These are phyloP conservation scores for Prionailurus viverrinus DNA, from an alignment of 2,113 vertebrate species.

Conservation along the genomic window DNA sequence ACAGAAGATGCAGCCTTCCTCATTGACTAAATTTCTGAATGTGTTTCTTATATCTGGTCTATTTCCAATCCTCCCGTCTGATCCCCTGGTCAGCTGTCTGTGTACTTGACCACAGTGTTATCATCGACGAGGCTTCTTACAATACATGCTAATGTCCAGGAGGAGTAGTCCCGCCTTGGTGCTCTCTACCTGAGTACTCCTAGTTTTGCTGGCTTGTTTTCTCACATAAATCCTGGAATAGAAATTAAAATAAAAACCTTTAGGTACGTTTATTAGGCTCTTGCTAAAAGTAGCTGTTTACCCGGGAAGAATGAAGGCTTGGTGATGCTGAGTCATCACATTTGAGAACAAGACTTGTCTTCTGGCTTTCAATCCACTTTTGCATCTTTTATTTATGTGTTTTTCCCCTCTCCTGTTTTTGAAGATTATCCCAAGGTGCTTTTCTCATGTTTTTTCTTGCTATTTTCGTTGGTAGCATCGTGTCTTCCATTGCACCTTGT, in stretches of 20 bases:
- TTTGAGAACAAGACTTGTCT: not conserved
- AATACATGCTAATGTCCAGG: no score
- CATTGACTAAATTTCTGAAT: no score
- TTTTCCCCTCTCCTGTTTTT: accelerated
- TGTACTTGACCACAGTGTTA: accelerated
- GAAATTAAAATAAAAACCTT: not conserved
- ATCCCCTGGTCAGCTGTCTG: not conserved
- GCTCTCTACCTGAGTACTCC: not conserved
- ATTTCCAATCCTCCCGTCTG: not conserved
- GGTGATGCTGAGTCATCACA: no score
- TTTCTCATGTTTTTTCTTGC: no score
- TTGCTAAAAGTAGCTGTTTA: not conserved
- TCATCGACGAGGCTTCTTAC: not conserved
- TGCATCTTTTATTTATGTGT: not conserved
- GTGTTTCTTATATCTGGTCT: not conserved
- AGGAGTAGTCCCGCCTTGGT: not conserved
- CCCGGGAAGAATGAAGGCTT: not conserved
- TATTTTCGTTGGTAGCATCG: not conserved
- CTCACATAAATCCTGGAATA: no score
- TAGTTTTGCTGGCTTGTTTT: not conserved
- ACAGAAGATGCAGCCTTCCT: not conserved
- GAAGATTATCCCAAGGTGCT: not conserved
- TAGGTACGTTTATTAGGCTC: not conserved
- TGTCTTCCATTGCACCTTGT: not conserved
- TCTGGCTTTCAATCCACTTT: no score